Evolutionary conservation across 2,888 invertebrate species (phyloP), one percentile per base, ranked within the genome.

Genomic region (Biston betularia): DNA sequence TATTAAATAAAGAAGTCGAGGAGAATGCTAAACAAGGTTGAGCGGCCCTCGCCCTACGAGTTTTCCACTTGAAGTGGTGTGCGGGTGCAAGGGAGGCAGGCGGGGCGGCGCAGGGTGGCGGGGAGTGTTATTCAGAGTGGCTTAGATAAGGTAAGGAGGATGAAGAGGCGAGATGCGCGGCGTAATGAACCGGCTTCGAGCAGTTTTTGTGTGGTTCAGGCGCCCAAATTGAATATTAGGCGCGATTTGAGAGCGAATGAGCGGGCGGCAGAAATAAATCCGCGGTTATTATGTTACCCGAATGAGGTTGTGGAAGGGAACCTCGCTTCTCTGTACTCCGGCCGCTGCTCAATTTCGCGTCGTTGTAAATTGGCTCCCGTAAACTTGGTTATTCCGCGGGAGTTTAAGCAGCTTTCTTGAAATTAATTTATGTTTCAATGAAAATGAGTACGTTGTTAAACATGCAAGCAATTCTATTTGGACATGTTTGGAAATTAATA

Each of bases 11-110:
- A 92, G 92, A 92, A 90, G 89, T 89, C 89, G 92, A 87, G 89
- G 88, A 90, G 93, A 93, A 93, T 93, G 93, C 91, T 92, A 93
- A 93, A 91, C 91, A 93, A 93, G 92, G 92, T 90, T 89, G 91
- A 91, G 92, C 90, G 89, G 89, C 92, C 89, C 90, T 90, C 91
- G 89, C 90, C 89, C 90, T 90, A 85, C 83, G 92, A 91, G 92
- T 92, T 92, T 92, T 92, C 92, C 91, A 93, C 92, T 93, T 87
- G 89, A 91, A 90, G 89, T 87, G 89, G 90, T 88, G 88, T 85
- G 88, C 83, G 87, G 84, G 83, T 69, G 82, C 76, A 44, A 54
- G 54, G 54, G 54, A 77, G 81, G 84, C 81, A 76, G 74, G 77
- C 72, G 72, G 71, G 73, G 81, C 74, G 75, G 73, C 73, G 72